Base-by-base conservation (phyloP, 2,797 vertebrate genomes). In the Calcarius lapponicus region DNA sequence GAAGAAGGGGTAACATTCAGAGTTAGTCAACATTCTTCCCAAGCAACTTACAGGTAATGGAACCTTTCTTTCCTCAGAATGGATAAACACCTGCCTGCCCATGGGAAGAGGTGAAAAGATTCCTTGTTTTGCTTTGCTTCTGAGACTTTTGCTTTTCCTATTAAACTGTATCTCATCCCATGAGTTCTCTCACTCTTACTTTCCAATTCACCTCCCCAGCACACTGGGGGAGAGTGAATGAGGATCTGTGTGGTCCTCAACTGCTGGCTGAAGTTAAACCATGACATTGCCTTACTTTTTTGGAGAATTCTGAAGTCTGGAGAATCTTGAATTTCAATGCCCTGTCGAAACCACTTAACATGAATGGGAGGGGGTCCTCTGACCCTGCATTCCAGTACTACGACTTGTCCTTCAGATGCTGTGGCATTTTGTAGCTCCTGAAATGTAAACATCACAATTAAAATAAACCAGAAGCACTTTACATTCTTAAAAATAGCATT, bases 291-390 rank as follows among this genome's bases (percentile, higher is more conserved):
- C 98, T 98, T 98, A 99, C 99, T 99, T 98, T 99, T 99, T 94
- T 99, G 98, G n/a, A 99, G 98, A 96, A 99, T 98, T 56, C 99
- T 98, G 96, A 99, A 99, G 96, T 99, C 99, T 2, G 99, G 99
- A 10, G 99, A 99, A 97, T 99, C 99, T 88, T 99, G 98, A 97
- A 99, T 99, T 97, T 99, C 99, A 56, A 98, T 93, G 9, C 98
- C 98, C 94, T 99, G 98, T n/a, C 99, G 98, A 97, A 97, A 99
- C 99, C 99, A 99, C 64, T 96, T 97, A 95, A 99, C 99, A 85
- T 98, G 98, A 86, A 99, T 95, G 12, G 99, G 98, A 67, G 98
- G 98, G 6, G 97, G 95, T 45, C 99, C 99, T 57, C 98, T 98
- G 36, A 99, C 98, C 89, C 99, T 97, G 97, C 99, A 99, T 97